Percentiles rank a stretch among this genome's conserved stretches.
Conservation (phyloP, 2,797 vertebrate genomes). For the Pitangus sulphuratus region DNA sequence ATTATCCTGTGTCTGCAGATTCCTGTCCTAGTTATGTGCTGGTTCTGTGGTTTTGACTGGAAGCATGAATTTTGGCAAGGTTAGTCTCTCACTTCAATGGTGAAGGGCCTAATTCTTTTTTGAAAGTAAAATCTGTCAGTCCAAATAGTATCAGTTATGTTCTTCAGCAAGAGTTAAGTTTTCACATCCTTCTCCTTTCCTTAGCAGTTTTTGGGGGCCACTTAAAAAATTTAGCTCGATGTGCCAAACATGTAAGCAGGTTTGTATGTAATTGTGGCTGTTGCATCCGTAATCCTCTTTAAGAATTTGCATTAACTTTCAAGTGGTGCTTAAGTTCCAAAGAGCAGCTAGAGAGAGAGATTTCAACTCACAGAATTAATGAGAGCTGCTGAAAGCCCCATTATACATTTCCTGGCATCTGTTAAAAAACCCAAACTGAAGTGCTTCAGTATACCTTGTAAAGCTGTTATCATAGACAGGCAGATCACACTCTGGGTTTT, state of each 20-base stretch:
- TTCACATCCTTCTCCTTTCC: not conserved
- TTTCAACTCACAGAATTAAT: not conserved
- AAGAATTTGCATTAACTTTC: slow-evolving; percentile 1
- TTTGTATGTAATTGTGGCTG: not conserved
- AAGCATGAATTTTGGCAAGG: not conserved
- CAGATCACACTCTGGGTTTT: slow-evolving; percentile 79
- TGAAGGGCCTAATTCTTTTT: not conserved
- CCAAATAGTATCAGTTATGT: not conserved
- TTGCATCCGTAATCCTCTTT: slow-evolving; percentile 1
- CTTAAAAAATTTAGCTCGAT: not conserved
- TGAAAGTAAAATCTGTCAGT: not conserved
- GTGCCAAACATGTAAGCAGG: not conserved
- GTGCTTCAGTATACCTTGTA: slow-evolving; percentile 79
- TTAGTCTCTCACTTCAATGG: not conserved
- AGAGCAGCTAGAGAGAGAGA: not conserved
- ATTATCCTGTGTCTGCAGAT: not conserved
- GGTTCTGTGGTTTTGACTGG: not conserved
- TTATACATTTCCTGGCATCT: not conserved
- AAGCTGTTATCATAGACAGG: slow-evolving; percentile 82
- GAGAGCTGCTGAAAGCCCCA: not conserved
- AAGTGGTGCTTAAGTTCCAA: not conserved
- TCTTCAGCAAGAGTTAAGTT: not conserved
- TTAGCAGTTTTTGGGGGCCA: not conserved
- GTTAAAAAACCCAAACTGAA: not conserved
- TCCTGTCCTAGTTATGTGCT: not conserved